Evolutionary conservation across 2,797 vertebrate species (phyloP), one percentile per base, ranked within the genome.

Genomic region (Gymnocypris eckloni): DNA sequence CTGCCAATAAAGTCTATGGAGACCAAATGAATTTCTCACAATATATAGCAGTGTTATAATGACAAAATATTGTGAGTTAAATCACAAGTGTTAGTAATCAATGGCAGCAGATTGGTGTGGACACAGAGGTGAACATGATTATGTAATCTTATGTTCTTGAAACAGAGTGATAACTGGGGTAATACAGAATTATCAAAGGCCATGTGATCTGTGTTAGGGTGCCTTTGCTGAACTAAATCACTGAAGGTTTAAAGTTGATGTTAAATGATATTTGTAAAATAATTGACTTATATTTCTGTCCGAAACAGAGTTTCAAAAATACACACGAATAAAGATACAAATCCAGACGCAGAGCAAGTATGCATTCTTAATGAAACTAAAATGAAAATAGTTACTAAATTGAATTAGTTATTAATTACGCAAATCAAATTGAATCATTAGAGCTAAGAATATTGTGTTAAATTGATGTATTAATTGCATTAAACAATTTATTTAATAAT

Each of bases 181-280:
- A 80, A 81, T 81, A 71, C 61, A 56, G 54, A 56, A 59, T 81
- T 81, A 56, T 79, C 70, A 43, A 50, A 59, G 48, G 64, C 33
- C 43, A 84, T 83, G 77, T 33, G 71, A 81, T 52, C 28, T 82
- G 6, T 85, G 33, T 64, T n/a, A 82, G 41, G 43, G 39, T 79
- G 52, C 41, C 69, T 7, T 2, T 52, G 16, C 50, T 25, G 18
- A 45, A 13, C 43, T 33, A 43, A 41, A 39, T n/a, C 41, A 67
- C 16, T 56, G 3, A 28, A 52, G 56, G 45, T 4, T 85, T 86
- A 64, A 48, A 78, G 48, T 52, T 15, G 15, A 75, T 1, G 25
- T 33, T 13, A 64, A 8, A 79, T 16, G 4, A 59, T 22, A 28
- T 52, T 50, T 20, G 10, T n/a, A 59, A 59, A n/a, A 5, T 75